Percentiles rank a stretch among this genome's conserved stretches.
phyloP scores from a whole-genome alignment of 1,140 invertebrate genomes.

The Pseudomyrmex pallidus region DNA sequence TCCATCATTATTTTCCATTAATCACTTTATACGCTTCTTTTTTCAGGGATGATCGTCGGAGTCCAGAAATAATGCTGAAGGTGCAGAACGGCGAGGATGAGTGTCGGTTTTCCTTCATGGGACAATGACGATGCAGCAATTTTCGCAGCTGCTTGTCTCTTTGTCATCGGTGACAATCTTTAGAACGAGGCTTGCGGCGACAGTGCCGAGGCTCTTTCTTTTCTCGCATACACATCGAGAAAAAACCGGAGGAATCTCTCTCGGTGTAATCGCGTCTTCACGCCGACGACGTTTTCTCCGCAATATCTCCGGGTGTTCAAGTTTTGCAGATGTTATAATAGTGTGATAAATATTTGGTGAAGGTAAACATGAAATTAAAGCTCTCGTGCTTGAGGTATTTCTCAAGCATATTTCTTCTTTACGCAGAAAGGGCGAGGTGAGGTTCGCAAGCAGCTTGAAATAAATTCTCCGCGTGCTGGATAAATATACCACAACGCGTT shows the following conservation, averaged over 20 bases:
- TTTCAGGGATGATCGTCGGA: background rate
- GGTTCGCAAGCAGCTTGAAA: background rate
- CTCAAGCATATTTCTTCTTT: constrained; percentile 52
- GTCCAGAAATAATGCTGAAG: constrained; percentile 8
- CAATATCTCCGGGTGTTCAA: too few species aligned
- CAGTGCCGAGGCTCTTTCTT: constrained; percentile 16
- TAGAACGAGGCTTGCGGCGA: constrained; percentile 27
- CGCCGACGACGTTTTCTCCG: too few species aligned
- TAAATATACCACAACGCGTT: constrained; percentile 19
- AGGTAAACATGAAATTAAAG: constrained; percentile 54
- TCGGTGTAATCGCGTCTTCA: constrained; percentile 14
- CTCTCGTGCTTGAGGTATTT: constrained; percentile 28
- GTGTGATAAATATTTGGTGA: constrained; percentile 45
- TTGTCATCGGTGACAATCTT: constrained; percentile 15
- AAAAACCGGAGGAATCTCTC: constrained; percentile 17
- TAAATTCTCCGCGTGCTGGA: constrained; percentile 26
- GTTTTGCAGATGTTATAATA: background rate
- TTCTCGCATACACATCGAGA: background rate
- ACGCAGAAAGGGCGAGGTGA: background rate
- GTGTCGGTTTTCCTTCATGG: constrained; percentile 50
- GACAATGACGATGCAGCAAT: constrained; percentile 59
- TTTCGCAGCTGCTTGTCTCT: constrained; percentile 10
- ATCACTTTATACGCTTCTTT: constrained; percentile 23
- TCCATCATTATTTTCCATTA: constrained; percentile 3
- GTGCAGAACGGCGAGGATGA: constrained; percentile 14